Evolutionary conservation across 2,797 vertebrate genomes (phyloP).

Genomic region (Gadopsis marmoratus): DNA sequence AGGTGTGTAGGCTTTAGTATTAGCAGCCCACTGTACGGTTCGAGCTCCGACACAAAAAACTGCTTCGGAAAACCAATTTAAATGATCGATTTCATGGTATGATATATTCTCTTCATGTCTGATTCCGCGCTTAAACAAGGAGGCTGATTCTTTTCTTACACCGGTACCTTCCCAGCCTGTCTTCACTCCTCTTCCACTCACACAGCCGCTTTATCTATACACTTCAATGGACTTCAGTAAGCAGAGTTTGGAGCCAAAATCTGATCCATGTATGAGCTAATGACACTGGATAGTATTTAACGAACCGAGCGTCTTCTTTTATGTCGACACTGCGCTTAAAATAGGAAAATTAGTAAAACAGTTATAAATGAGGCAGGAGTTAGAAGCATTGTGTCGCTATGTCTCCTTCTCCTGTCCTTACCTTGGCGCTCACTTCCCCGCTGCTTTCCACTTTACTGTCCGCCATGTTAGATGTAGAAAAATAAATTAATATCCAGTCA

Average conservation of each 20-base stretch:
- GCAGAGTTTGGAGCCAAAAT: not conserved
- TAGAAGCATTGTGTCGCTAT: slow-evolving; percentile 19
- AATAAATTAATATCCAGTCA: slow-evolving; percentile 54
- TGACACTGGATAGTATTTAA: not conserved
- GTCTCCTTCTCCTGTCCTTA: slow-evolving; percentile 33
- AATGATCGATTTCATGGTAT: not conserved
- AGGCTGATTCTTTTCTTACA: not conserved
- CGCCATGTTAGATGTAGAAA: slow-evolving; percentile 51
- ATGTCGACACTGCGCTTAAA: slow-evolving; percentile 4
- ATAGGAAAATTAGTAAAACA: slow-evolving; percentile 22
- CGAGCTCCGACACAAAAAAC: not conserved
- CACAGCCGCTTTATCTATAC: slow-evolving; percentile 19
- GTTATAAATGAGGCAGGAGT: slow-evolving; percentile 24
- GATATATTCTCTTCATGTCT: not conserved
- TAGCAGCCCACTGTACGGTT: not conserved
- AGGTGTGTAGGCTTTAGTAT: not conserved
- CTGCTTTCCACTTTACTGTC: slow-evolving; percentile 59
- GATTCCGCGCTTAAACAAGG: not conserved
- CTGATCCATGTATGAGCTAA: not conserved
- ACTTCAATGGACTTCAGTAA: slow-evolving; percentile 6
- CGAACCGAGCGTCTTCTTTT: not conserved
- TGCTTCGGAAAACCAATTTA: not conserved
- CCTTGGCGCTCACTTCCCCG: slow-evolving; percentile 60
- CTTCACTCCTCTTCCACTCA: slow-evolving; percentile 16
- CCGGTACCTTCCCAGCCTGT: not conserved